phyloP scores from a whole-genome alignment of 2,797 vertebrate species.

The Sphaeramia orbicularis region DNA sequence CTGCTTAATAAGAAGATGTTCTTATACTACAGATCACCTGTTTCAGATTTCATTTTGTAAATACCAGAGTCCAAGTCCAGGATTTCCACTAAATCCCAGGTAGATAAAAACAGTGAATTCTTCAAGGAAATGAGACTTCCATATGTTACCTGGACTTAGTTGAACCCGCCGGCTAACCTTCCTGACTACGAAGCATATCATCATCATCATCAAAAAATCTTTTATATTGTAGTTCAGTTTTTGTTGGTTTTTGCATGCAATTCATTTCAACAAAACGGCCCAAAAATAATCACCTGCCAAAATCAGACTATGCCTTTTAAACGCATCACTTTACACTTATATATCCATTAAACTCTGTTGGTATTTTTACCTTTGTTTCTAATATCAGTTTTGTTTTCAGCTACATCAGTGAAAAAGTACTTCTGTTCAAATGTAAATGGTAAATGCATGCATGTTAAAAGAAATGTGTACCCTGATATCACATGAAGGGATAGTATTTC shows the following conservation, averaged over 20 bases:
- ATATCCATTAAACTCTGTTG: background rate
- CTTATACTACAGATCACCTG: no score
- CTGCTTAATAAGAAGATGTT: background rate
- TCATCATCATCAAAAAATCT: conserved; percentile 23
- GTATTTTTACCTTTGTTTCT: background rate
- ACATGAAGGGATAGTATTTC: background rate
- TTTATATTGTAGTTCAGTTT: background rate
- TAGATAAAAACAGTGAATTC: background rate
- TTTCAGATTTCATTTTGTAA: background rate
- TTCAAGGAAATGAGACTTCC: background rate
- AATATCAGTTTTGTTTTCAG: background rate
- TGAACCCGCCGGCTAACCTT: background rate
- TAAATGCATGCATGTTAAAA: background rate
- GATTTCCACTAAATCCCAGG: background rate
- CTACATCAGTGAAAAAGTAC: background rate
- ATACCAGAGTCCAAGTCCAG: background rate
- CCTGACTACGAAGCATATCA: conserved; percentile 3
- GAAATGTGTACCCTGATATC: background rate
- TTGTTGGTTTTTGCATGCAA: no score
- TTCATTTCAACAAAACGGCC: no score
- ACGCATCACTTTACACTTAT: background rate
- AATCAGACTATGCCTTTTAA: no score
- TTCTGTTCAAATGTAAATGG: background rate
- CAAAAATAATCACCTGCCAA: no score
- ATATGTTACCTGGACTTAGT: conserved; percentile 11